Conservation (phyloP, 2,888 invertebrate species). For the Ophion costatus region DNA sequence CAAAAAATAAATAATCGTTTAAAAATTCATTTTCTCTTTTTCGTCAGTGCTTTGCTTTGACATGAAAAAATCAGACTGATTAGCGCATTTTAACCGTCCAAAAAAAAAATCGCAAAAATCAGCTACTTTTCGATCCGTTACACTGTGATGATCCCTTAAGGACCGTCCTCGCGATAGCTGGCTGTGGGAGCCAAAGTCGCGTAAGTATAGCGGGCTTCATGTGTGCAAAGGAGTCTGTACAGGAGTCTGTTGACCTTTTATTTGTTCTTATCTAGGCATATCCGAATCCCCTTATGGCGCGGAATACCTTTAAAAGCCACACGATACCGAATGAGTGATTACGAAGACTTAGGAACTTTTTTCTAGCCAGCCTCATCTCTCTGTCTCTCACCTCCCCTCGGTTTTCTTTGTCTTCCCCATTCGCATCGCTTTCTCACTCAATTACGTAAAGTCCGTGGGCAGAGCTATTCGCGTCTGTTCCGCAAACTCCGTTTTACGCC, state of each 20-base stretch:
- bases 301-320: conserved; percentile 59
- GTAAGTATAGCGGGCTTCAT: background rate
- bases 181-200: background rate
- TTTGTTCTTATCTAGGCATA: conserved; percentile 18
- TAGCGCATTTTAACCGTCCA: no score
- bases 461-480: conserved; percentile 1
- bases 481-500: conserved; percentile 27
- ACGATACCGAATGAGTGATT: conserved; percentile 55
- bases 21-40: no score
- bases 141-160: no score
- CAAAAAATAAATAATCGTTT: no score
- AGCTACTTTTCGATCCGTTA: no score
- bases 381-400: background rate
- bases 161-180: background rate
- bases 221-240: background rate
- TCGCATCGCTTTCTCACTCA: conserved; percentile 40
- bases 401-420: conserved; percentile 20
- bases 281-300: conserved; percentile 51
- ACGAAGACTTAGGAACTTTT: conserved; percentile 62
- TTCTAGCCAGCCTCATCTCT: background rate
- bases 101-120: no score
- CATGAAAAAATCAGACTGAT: no score
- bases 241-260: background rate
- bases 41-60: no score
- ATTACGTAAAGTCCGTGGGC: conserved; percentile 44